Base-by-base conservation (phyloP, 2,113 vertebrate genomes). In the Argyrosomus japonicus region DNA sequence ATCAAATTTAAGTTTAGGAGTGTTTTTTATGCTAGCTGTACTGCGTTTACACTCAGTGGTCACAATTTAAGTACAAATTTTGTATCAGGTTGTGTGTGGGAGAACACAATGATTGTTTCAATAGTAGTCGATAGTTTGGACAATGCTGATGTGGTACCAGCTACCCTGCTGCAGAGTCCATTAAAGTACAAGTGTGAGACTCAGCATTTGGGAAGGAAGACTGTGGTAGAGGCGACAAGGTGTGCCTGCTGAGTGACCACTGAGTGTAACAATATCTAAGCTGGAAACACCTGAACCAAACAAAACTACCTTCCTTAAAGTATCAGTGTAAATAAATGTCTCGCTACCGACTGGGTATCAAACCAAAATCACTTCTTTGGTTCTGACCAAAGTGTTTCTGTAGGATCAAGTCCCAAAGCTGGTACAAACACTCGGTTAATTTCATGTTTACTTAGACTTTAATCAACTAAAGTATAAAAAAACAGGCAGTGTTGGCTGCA, bases 31-130 rank as follows among this genome's bases (percentile, higher is more conserved):
- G 65, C 58, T 75, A 81, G 81, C 77, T 88, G 57, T 27, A 27
- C 29, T 12, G 17, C 23, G 45, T 60, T 58, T 64, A 83, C 51
- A 65, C 83, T 85, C 71, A 64, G 79, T 51, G 75, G 65, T 78
- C 43, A 75, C 25, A 6, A 21, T 23, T 19, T 5, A 21, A 57
- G 36, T 43, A 53, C 25, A 78, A 5, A 21, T 53, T 69, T 53
- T n/a, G 18, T 36, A 29, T 61, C 45, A 19, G 3, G 45, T 47
- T 12, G 12, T 47, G 12, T 47, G 45, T 47, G 45, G 45, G 11
- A 47, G 45, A 14, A 47, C 45, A 14, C 14, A 47, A 47, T 47
- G 45, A 13, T 47, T 47, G 45, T 13, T 56, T 15, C 51, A 47
- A 27, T 58, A 36, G 36, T 36, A 51, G 12, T 51, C 21, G 17